Evolutionary conservation across 2,888 invertebrate species (phyloP).

Genomic region (Lordiphosa fenestrarum): DNA sequence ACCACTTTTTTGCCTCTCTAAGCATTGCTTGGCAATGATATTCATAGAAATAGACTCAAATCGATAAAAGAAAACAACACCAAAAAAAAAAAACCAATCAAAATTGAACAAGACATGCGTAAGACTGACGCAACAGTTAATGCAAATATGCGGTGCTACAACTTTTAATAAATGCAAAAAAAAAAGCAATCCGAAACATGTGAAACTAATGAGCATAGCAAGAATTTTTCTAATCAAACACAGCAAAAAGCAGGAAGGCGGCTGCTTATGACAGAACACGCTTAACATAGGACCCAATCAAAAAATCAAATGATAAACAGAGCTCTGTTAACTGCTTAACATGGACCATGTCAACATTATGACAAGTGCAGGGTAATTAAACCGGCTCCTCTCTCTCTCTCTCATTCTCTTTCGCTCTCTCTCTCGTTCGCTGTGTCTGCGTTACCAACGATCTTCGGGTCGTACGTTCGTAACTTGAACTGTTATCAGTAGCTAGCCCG

Average conservation of each 20-base stretch:
- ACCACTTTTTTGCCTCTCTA: not conserved
- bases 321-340: constrained; percentile 54
- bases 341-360: constrained; percentile 50
- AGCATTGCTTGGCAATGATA: constrained; percentile 25
- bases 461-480: constrained; percentile 45
- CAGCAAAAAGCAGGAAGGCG: constrained; percentile 27
- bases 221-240: constrained; percentile 24
- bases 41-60: constrained; percentile 21
- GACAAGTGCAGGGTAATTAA: constrained; percentile 38
- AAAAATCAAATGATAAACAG: constrained; percentile 43
- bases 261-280: constrained; percentile 33
- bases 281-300: constrained; percentile 63
- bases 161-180: constrained; percentile 58
- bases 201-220: constrained; percentile 1
- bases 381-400: constrained; percentile 23
- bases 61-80: not conserved
- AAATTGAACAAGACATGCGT: constrained; percentile 18
- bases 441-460: constrained; percentile 14
- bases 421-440: constrained; percentile 4
- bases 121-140: constrained; percentile 11
- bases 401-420: constrained; percentile 9
- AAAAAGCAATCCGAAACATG: constrained; percentile 9
- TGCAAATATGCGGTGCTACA: constrained; percentile 40
- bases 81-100: constrained; percentile 31
- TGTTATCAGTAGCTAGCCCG: constrained; percentile 54